Evolutionary conservation across 2,113 vertebrate species (phyloP).

Genomic region (Xenus cinereus): DNA sequence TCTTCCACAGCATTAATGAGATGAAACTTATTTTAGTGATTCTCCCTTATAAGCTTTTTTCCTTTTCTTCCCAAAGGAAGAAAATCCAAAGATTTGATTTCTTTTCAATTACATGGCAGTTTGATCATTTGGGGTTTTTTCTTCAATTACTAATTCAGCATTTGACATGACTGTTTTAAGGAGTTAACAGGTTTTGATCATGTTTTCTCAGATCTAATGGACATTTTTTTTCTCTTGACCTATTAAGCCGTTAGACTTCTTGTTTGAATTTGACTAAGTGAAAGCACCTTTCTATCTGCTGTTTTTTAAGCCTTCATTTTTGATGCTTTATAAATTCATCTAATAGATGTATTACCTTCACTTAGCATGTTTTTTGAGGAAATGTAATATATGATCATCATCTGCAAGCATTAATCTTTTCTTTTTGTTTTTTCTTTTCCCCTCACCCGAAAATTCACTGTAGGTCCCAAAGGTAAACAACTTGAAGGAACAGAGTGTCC

Average conservation of each 20-base stretch:
- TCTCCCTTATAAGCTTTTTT: not conserved
- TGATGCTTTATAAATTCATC: not conserved
- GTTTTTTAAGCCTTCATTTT: not conserved
- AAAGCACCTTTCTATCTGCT: not conserved
- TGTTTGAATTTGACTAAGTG: not conserved
- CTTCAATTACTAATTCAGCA: not conserved
- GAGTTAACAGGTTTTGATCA: not conserved
- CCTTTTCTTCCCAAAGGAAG: too few species aligned
- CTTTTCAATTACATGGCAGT: not conserved
- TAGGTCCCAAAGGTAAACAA: conserved; percentile 98
- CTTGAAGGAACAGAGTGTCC: conserved; percentile 97
- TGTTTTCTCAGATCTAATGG: not conserved
- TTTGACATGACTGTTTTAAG: not conserved
- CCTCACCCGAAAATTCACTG: not conserved
- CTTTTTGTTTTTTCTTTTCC: not conserved
- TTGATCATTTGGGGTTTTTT: not conserved
- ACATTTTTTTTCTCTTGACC: not conserved
- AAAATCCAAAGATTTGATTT: not conserved
- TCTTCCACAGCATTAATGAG: not conserved
- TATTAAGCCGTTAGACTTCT: not conserved
- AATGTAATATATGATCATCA: not conserved
- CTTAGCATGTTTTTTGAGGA: not conserved
- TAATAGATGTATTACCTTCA: not conserved
- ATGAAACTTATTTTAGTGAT: not conserved
- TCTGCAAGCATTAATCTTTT: not conserved